phyloP scores from a whole-genome alignment of 2,888 invertebrate genomes.

The Cheilosia vulpina region DNA sequence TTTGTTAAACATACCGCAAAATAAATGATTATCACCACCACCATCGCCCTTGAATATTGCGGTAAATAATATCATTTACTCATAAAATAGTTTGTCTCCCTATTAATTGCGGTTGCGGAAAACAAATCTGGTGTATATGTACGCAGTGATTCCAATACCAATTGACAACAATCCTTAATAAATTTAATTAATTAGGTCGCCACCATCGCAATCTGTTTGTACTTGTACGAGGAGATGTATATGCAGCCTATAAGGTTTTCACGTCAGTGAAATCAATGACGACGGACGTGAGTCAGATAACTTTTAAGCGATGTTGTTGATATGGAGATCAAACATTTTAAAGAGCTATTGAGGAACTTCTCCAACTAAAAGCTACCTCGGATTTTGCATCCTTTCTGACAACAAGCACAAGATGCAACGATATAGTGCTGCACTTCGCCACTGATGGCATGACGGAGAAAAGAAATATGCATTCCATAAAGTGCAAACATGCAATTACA shows the following conservation, averaged over 20 bases:
- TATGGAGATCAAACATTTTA: slow-evolving; percentile 1
- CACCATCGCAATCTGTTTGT: neutral
- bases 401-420: slow-evolving; percentile 37
- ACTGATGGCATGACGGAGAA: slow-evolving; percentile 26
- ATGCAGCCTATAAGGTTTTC: neutral
- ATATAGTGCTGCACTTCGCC: slow-evolving; percentile 17
- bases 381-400: slow-evolving; percentile 12
- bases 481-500: slow-evolving; percentile 74
- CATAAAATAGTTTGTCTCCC: slow-evolving; percentile 7
- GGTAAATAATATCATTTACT: slow-evolving; percentile 26
- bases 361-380: slow-evolving; percentile 19
- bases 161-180: slow-evolving; percentile 10
- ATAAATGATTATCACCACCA: slow-evolving; percentile 37
- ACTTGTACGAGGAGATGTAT: neutral
- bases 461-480: slow-evolving; percentile 60
- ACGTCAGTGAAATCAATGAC: neutral
- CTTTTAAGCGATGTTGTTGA: neutral
- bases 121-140: slow-evolving; percentile 2
- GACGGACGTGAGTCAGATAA: neutral
- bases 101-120: slow-evolving; percentile 26
- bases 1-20: slow-evolving; percentile 26
- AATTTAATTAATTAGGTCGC: slow-evolving; percentile 26
- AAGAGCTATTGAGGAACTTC: neutral
- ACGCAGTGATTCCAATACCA: neutral
- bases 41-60: slow-evolving; percentile 32